phyloP scores from a whole-genome alignment of 2,113 vertebrate genomes.

The Zapus hudsonius region DNA sequence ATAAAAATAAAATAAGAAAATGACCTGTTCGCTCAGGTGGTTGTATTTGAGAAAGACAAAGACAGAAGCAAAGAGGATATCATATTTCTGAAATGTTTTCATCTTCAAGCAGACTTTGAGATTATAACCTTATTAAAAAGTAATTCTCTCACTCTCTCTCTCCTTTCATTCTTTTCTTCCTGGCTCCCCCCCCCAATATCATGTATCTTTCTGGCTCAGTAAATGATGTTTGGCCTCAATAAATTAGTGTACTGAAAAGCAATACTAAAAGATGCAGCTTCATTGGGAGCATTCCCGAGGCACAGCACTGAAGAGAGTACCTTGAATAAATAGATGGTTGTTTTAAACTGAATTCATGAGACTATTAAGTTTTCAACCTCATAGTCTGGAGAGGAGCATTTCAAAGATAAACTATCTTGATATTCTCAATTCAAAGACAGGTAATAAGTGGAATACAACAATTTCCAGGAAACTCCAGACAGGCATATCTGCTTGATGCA shows the following conservation, averaged over 20 bases:
- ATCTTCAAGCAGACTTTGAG: constrained; percentile 42
- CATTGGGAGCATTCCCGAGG: constrained; percentile 76
- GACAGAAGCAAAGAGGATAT: constrained; percentile 55
- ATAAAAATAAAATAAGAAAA: not conserved
- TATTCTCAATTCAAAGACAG: constrained; percentile 89
- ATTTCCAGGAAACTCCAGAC: constrained; percentile 83
- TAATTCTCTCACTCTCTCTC: not conserved
- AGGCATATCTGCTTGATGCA: constrained; percentile 83
- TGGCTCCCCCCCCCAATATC: not conserved
- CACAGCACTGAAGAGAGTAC: constrained; percentile 65
- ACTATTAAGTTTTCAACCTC: constrained; percentile 83
- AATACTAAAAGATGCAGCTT: constrained; percentile 65
- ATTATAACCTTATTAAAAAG: constrained; percentile 35
- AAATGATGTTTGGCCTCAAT: constrained; percentile 46
- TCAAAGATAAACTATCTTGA: constrained; percentile 86
- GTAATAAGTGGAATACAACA: constrained; percentile 85
- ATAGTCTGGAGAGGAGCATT: constrained; percentile 80
- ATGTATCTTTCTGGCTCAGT: not conserved
- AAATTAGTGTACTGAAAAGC: constrained; percentile 52
- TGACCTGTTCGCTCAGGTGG: not conserved
- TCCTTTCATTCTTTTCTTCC: not conserved
- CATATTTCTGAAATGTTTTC: constrained; percentile 23
- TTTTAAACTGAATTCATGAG: constrained; percentile 87
- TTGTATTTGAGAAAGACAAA: constrained; percentile 43
- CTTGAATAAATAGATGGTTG: constrained; percentile 83